These are phyloP conservation scores for Cantharis lateralis DNA, from an alignment of 2,888 invertebrate genomes.

Conservation along the genomic window DNA sequence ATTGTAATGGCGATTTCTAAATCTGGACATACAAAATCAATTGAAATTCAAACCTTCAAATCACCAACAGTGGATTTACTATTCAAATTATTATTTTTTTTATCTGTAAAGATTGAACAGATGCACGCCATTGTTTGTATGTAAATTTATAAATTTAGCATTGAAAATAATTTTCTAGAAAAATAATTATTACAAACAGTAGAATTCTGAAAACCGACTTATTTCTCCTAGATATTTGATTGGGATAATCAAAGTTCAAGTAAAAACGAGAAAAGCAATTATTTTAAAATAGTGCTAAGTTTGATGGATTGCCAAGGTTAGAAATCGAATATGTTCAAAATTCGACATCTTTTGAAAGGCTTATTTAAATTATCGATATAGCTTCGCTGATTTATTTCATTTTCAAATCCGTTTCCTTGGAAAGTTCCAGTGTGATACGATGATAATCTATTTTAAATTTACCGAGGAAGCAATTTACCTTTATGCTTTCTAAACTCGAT, in stretches of 20 bases:
- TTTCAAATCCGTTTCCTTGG: not conserved
- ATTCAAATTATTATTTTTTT: not conserved
- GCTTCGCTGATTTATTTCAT: not conserved
- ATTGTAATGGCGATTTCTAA: not conserved
- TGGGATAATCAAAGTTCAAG: not conserved
- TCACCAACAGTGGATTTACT: not conserved
- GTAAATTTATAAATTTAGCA: not conserved
- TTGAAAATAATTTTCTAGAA: not conserved
- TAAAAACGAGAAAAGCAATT: not conserved
- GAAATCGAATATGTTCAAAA: not conserved
- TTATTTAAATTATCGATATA: not conserved
- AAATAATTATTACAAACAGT: not conserved
- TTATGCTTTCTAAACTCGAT: not conserved
- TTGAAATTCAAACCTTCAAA: not conserved
- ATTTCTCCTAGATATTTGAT: not conserved
- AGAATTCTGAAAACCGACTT: not conserved
- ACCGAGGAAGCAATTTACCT: not conserved
- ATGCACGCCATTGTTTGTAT: not conserved
- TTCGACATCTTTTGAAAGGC: not conserved
- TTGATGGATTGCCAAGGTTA: not conserved
- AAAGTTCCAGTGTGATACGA: not conserved
- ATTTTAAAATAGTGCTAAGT: not conserved
- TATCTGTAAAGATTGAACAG: not conserved
- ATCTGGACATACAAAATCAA: not conserved
- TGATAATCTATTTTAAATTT: not conserved